phyloP scores from a whole-genome alignment of 2,888 invertebrate genomes.

The Ornithoptera alexandrae region DNA sequence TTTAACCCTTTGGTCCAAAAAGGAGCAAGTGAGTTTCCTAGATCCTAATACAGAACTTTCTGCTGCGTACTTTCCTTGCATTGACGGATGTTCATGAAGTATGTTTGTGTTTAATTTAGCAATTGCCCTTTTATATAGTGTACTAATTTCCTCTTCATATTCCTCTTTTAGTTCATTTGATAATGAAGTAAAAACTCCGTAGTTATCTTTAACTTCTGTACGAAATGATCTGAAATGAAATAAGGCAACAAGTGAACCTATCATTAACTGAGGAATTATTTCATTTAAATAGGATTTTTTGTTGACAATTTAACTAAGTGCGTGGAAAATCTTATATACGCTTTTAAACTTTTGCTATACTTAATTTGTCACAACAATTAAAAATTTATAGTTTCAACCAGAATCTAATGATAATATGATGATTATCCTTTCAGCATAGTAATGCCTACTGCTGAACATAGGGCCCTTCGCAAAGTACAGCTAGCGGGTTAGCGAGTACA shows the following conservation, averaged over 20 bases:
- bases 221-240: conserved; percentile 55
- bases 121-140: conserved; percentile 45
- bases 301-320: background rate
- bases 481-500: too few species aligned
- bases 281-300: background rate
- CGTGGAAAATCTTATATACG: background rate
- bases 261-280: background rate
- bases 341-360: background rate
- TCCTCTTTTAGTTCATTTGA: conserved; percentile 50
- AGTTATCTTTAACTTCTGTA: conserved; percentile 66
- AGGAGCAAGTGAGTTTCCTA: conserved; percentile 54
- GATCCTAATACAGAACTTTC: conserved; percentile 56
- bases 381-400: background rate
- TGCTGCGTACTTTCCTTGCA: conserved; percentile 44
- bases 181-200: conserved; percentile 42
- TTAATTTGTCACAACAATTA: background rate
- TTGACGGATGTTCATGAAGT: conserved; percentile 43
- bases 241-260: background rate
- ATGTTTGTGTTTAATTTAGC: conserved; percentile 48
- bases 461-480: too few species aligned
- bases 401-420: background rate
- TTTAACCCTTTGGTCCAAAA: conserved; percentile 48
- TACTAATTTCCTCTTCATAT: conserved; percentile 52
- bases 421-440: background rate
- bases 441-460: too few species aligned